A percentile compares a stretch with the other conserved stretches of the same genome.
Conservation (phyloP, 2,113 vertebrate genomes). For the Charina bottae region DNA sequence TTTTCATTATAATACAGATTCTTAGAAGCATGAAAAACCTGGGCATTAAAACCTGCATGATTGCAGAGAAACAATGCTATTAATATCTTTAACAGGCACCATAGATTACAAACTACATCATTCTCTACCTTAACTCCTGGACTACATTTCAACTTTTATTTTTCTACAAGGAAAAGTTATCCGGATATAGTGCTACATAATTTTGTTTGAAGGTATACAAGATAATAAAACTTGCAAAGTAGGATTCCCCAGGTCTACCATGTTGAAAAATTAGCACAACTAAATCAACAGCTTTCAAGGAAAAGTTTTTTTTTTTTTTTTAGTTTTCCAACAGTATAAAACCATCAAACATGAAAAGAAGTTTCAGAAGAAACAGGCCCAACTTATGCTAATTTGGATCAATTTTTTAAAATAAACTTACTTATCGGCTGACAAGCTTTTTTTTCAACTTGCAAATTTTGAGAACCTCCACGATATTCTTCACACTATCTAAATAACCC, state of each 20-base stretch:
- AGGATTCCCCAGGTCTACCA: background rate
- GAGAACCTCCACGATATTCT: background rate
- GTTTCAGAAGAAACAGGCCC: background rate
- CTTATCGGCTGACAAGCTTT: constrained; percentile 37
- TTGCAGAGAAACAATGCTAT: background rate
- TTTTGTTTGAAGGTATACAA: background rate
- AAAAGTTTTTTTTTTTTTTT: background rate
- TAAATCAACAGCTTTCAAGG: background rate
- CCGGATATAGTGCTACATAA: background rate
- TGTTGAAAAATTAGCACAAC: background rate
- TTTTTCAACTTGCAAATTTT: constrained; percentile 29
- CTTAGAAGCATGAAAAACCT: background rate
- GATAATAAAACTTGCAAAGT: background rate
- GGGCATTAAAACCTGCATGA: background rate
- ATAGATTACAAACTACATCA: background rate
- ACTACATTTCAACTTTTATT: background rate
- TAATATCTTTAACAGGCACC: background rate
- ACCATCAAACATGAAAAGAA: background rate
- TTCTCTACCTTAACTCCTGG: background rate
- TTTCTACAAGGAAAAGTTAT: background rate
- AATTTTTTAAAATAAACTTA: background rate
- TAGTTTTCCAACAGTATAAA: background rate
- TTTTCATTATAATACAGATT: background rate
- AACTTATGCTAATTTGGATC: background rate
- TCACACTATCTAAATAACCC: background rate